Base-by-base conservation (phyloP, 1,140 invertebrate genomes). In the Megathymus violae region DNA sequence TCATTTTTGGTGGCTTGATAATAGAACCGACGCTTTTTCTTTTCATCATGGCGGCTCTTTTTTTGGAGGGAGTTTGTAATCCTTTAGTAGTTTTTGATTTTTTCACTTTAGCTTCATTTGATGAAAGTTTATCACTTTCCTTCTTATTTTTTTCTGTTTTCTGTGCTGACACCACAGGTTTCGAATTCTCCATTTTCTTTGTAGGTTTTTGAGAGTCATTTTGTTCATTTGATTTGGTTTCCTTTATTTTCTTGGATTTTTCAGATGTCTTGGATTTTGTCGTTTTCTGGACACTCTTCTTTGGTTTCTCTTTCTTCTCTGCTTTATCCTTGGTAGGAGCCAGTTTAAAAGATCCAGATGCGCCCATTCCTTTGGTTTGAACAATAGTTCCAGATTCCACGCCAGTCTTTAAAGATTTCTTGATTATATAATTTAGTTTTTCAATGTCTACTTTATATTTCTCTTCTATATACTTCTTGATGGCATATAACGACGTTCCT, bases 21-120 rank as follows among this genome's bases (percentile, higher is more conserved):
- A 89, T 87, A 0, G 84, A 83, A 3, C 87, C 85, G 0, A 88
- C 81, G n/a, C 85, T 89, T 63, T 87, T 89, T 38, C 87, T 74
- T 50, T 82, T 88, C 67, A 81, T 75, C 67, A 85, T 76, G 4
- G 62, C 61, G 0, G 71, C 41, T 7, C 69, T 74, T 31, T 85
- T 85, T 54, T 87, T 86, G 3, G 68, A 36, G 9, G 82, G 79
- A 38, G 85, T 84, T 25, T 67, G 36, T 17, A 63, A 15, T 6
- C 9, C 43, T 61, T 73, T 69, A 10, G 27, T 1, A 31, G 15
- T 6, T 63, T 67, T 70, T 3, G 13, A 7, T 64, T 58, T 59
- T 10, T 58, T 58, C 22, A n/a, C 6, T 44, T 56, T 58, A 9
- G 1, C n/a, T 36, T 58, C 41, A 7, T 15, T 46, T 16, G 41